A percentile compares a stretch with the other conserved stretches of the same genome.
Evolutionary conservation across 64 coral and sea anemone genomes (phyloP).

Genomic region (Catalaphyllia jardinei): DNA sequence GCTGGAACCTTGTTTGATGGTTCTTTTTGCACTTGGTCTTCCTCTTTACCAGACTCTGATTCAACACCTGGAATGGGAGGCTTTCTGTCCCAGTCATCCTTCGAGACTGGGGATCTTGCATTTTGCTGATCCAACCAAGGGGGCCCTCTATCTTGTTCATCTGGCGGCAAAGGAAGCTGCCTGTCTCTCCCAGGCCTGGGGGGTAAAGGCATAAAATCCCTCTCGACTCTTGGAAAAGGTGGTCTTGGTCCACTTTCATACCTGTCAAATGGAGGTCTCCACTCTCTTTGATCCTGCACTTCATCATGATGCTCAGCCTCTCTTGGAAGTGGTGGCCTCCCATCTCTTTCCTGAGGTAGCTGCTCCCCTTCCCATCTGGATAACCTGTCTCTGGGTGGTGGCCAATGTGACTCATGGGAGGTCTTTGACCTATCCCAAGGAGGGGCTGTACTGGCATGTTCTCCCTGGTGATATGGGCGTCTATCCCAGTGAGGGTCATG

Average conservation of each 20-base stretch:
- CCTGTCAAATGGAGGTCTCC: not conserved
- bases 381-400: not conserved
- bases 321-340: slow-evolving; percentile 14
- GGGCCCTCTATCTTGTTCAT: not conserved
- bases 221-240: slow-evolving; percentile 15
- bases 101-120: not conserved
- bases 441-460: not conserved
- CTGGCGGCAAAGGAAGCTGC: not conserved
- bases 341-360: slow-evolving; percentile 22
- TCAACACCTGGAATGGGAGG: not conserved
- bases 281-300: slow-evolving; percentile 17
- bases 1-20: too few relatives aligned
- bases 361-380: not conserved
- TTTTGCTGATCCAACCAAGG: slow-evolving; percentile 3
- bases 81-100: slow-evolving; percentile 17
- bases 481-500: slow-evolving; percentile 3
- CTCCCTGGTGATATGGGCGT: not conserved
- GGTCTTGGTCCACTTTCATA: slow-evolving; percentile 5
- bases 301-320: not conserved
- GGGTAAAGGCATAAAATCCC: not conserved
- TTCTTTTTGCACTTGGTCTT: too few relatives aligned
- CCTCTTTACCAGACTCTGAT: not conserved
- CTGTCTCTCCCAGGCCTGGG: not conserved
- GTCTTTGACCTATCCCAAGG: not conserved
- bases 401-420: slow-evolving; percentile 2